Percentiles rank a stretch among this genome's conserved stretches.
Evolutionary conservation across 1,140 invertebrate genomes (phyloP).

Genomic region (Mactra quadrangularis): DNA sequence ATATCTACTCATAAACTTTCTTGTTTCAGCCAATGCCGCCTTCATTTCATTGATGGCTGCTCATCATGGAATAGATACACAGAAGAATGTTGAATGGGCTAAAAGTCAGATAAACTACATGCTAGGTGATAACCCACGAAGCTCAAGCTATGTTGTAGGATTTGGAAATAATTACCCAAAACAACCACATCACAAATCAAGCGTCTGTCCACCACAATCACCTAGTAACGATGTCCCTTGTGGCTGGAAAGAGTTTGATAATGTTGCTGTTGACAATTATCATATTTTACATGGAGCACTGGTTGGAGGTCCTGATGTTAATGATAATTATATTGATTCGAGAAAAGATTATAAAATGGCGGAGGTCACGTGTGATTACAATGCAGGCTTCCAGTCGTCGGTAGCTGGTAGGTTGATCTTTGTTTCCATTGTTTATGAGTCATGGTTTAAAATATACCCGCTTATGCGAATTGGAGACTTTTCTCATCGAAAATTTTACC

Average conservation of each 20-base stretch:
- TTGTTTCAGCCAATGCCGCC: constrained; percentile 66
- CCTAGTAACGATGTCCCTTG: too few species aligned
- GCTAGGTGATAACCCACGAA: constrained; percentile 86
- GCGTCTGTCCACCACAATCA: constrained; percentile 1
- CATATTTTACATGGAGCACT: constrained; percentile 75
- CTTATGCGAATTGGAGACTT: too few species aligned
- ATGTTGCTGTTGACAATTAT: constrained; percentile 60
- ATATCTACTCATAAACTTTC: background rate
- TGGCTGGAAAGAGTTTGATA: constrained; percentile 1
- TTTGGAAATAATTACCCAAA: constrained; percentile 86
- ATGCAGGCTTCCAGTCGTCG: constrained; percentile 80
- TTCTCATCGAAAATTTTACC: too few species aligned
- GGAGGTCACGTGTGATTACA: constrained; percentile 83
- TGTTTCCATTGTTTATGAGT: too few species aligned
- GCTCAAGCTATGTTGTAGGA: constrained; percentile 86
- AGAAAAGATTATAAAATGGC: constrained; percentile 79
- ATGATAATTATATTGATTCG: constrained; percentile 77
- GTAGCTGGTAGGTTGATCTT: constrained; percentile 70
- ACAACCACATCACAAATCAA: constrained; percentile 76
- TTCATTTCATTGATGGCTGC: constrained; percentile 69
- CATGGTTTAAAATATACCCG: too few species aligned
- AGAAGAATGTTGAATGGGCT: constrained; percentile 85
- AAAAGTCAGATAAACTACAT: constrained; percentile 87
- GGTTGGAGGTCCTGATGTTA: constrained; percentile 80
- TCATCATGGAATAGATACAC: constrained; percentile 62